phyloP scores from a whole-genome alignment of 1,140 invertebrate species.

The Temnothorax longispinosus region DNA sequence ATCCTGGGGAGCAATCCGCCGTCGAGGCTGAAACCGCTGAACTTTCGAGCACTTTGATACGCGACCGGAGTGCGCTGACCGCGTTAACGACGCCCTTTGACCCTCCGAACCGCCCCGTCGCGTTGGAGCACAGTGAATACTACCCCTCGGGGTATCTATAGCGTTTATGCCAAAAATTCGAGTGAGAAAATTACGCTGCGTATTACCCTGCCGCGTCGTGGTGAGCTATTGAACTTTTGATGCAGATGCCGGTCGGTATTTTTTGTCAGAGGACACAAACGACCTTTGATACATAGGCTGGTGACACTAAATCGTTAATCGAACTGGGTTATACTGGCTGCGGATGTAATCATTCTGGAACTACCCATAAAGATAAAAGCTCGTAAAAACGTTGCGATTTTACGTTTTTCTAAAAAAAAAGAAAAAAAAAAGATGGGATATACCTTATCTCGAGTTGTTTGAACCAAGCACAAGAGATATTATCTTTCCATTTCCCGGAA shows the following conservation, averaged over 20 bases:
- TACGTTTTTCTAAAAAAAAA: background rate
- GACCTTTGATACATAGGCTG: background rate
- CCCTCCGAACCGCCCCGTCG: slow-evolving; percentile 29
- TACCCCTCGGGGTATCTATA: slow-evolving; percentile 30
- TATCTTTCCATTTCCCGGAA: slow-evolving; percentile 45
- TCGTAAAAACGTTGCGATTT: background rate
- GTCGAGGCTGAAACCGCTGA: slow-evolving; percentile 39
- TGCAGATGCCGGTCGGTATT: background rate
- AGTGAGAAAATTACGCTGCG: slow-evolving; percentile 38
- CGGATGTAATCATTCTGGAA: background rate
- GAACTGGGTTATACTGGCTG: background rate
- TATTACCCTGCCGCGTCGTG: slow-evolving; percentile 20
- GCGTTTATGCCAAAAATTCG: slow-evolving; percentile 54
- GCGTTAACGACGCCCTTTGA: slow-evolving; percentile 55
- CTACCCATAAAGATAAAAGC: background rate
- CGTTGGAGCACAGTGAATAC: slow-evolving; percentile 3
- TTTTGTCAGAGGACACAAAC: slow-evolving; percentile 30
- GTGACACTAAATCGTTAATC: slow-evolving; percentile 32
- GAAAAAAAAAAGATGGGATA: background rate
- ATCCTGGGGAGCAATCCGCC: slow-evolving; percentile 34
- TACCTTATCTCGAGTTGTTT: background rate
- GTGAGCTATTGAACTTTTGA: slow-evolving; percentile 39
- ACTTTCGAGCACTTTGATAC: slow-evolving; percentile 61
- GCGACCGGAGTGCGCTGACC: slow-evolving; percentile 43
- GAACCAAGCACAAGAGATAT: background rate